Base-by-base conservation (phyloP, 1,140 invertebrate genomes). In the Pseudobourletiella spinata region DNA sequence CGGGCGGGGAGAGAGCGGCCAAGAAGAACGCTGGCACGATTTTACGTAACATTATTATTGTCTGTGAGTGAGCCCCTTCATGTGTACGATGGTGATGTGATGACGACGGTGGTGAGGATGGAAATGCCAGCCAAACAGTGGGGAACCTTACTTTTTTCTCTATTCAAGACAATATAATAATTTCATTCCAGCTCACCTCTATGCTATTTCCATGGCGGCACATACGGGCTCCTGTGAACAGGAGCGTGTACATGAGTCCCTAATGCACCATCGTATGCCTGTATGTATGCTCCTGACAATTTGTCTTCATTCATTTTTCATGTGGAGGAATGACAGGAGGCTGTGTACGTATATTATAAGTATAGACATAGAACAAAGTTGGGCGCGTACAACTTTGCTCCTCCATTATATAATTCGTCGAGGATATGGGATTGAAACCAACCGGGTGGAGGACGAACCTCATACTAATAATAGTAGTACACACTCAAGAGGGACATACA, bases 51-150 rank as follows among this genome's bases (percentile, higher is more conserved):
- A n/a, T n/a, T n/a, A n/a, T n/a, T n/a, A n/a, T n/a, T n/a, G n/a
- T 39, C 32, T 8, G n/a, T 8, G 32, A 39, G 8, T 11, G 8
- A n/a, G 32, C 32, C 32, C 8, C n/a, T 39, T 39, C 8, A n/a
- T 39, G 32, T n/a, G 32, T 39, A 39, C 8, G n/a, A 39, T n/a
- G 32, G 8, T 39, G 32, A 39, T 11, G 32, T 8, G n/a, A n/a
- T 39, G 32, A 11, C 6, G 18, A 48, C 22, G 18, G 6, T 48
- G 22, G 44, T 48, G 44, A 14, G 22, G 48, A 51, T 26, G 22
- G 28, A 51, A 51, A 51, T 51, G 48, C 22, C 48, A 51, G 48
- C 48, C 48, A 26, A 51, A 8, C 48, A 26, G 48, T 51, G 28
- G 48, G 48, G 48, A 51, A 51, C 48, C 48, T 26, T 25, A 8